These are phyloP conservation scores for Muscicapa adusta DNA, from an alignment of 2,113 vertebrate species.

Conservation along the genomic window DNA sequence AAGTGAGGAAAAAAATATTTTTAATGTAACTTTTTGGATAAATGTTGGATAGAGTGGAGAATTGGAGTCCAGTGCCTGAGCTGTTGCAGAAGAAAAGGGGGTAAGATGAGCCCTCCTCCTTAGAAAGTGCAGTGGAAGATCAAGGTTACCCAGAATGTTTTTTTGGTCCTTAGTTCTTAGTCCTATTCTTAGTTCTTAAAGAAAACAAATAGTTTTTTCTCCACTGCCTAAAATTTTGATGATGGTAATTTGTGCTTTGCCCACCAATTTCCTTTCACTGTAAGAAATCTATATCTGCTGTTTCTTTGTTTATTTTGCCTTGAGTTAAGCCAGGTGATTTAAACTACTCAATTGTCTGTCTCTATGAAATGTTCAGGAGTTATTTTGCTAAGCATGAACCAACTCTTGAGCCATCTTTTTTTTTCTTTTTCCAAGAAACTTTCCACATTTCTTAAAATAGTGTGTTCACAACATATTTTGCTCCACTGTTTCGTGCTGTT, in stretches of 20 bases:
- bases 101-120: background rate
- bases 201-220: background rate
- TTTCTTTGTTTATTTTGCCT: background rate
- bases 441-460: background rate
- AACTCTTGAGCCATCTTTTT: background rate
- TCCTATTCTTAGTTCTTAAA: background rate
- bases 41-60: background rate
- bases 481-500: background rate
- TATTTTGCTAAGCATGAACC: background rate
- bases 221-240: background rate
- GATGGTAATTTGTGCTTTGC: background rate
- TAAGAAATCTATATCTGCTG: background rate
- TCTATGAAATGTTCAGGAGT: background rate
- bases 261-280: background rate
- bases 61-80: background rate
- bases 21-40: background rate
- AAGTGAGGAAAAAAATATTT: background rate
- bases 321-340: background rate
- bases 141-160: background rate
- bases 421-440: background rate
- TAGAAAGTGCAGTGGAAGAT: background rate
- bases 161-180: background rate
- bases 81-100: background rate
- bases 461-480: slow-evolving; percentile 22
- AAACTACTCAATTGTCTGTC: background rate